Percentiles rank a stretch among this genome's conserved stretches.
Evolutionary conservation across 2,888 invertebrate genomes (phyloP).

Genomic region (Oxycera nigricornis): DNA sequence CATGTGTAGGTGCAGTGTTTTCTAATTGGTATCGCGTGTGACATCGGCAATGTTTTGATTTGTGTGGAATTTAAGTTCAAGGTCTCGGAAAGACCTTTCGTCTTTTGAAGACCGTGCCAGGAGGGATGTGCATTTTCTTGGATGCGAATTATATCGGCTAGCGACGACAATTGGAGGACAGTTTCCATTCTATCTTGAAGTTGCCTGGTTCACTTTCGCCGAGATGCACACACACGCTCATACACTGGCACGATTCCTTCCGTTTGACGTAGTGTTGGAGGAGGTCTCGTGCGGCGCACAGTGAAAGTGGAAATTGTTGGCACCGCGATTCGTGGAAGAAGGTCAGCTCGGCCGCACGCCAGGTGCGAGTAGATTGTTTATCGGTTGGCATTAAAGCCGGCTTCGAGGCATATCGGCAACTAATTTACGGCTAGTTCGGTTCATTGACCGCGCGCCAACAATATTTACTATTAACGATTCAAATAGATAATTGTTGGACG

Average conservation of each 20-base stretch:
- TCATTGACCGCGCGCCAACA: not conserved
- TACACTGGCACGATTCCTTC: not conserved
- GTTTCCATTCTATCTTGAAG: not conserved
- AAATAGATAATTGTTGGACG: not conserved
- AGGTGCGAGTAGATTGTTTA: not conserved
- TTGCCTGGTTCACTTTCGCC: constrained; percentile 9
- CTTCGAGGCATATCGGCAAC: not conserved
- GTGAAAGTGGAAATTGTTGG: constrained; percentile 34
- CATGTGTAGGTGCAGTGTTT: not conserved
- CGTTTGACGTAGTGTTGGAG: not conserved
- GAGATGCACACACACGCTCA: not conserved
- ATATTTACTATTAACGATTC: constrained; percentile 2
- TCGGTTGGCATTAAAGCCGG: not conserved
- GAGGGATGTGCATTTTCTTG: not conserved
- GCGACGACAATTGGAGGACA: not conserved
- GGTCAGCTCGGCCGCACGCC: constrained; percentile 5
- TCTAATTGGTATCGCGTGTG: constrained; percentile 11
- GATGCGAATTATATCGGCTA: not conserved
- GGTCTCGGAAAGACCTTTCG: too few relatives aligned
- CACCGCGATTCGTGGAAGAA: constrained; percentile 7
- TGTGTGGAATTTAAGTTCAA: too few relatives aligned
- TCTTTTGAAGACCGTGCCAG: too few relatives aligned
- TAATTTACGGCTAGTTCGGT: constrained; percentile 18
- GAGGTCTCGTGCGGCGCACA: constrained; percentile 4
- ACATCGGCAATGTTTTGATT: constrained; percentile 9